Evolutionary conservation across 2,113 vertebrate genomes (phyloP).

Genomic region (Sphaerodactylus townsendi): DNA sequence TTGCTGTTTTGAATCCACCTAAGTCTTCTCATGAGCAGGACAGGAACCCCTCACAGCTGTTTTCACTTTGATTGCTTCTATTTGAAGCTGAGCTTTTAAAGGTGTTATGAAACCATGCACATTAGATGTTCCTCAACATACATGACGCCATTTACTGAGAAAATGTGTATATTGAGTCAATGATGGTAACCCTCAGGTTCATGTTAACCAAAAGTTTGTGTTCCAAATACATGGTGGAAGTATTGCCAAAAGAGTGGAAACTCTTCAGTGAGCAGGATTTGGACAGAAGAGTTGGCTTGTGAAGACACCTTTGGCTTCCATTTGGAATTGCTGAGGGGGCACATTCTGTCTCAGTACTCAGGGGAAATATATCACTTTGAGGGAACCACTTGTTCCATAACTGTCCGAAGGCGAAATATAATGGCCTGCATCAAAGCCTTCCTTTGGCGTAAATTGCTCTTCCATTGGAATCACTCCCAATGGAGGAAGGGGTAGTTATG

Average conservation of each 20-base stretch:
- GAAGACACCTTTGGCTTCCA: too few species aligned
- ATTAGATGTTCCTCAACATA: background rate
- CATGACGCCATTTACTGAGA: background rate
- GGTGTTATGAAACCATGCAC: background rate
- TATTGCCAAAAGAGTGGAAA: conserved; percentile 16
- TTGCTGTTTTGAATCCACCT: too few species aligned
- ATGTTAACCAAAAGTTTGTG: too few species aligned
- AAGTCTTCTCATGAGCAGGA: background rate
- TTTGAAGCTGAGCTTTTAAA: background rate
- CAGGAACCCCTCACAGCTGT: background rate
- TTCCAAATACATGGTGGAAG: background rate
- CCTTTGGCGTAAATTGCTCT: too few species aligned
- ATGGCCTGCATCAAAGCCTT: too few species aligned
- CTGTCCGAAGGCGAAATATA: too few species aligned
- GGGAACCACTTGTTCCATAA: too few species aligned
- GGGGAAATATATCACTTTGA: too few species aligned
- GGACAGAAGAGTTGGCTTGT: background rate
- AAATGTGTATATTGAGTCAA: background rate
- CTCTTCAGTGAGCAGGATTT: conserved; percentile 17
- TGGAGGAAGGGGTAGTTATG: too few species aligned
- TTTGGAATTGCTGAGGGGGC: too few species aligned
- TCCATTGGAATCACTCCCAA: too few species aligned
- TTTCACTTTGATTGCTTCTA: background rate
- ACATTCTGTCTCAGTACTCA: too few species aligned
- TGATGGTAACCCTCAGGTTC: background rate